Conservation (phyloP, 2,888 invertebrate genomes). For the Pseudolycoriella hygida region DNA sequence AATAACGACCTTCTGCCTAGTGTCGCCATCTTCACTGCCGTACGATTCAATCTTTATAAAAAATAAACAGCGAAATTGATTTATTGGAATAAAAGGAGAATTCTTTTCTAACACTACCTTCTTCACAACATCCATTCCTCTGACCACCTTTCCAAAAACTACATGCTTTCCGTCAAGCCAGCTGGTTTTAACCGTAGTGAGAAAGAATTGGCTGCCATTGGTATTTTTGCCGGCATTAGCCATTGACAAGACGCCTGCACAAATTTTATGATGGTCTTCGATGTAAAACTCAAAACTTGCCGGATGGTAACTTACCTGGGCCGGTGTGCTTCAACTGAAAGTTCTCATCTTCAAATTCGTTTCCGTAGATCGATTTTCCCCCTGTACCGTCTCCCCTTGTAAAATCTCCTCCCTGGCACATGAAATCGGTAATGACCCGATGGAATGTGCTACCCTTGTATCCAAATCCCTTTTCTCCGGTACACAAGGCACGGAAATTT, state of each 20-base stretch:
- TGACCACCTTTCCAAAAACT: slow-evolving; percentile 80
- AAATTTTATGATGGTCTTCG: no score
- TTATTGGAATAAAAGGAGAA: no score
- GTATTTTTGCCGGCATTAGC: slow-evolving; percentile 93
- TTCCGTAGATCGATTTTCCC: slow-evolving; percentile 93
- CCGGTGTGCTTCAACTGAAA: slow-evolving; percentile 88
- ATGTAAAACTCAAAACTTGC: no score
- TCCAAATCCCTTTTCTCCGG: slow-evolving; percentile 87
- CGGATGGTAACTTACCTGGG: slow-evolving; percentile 56
- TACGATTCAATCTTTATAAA: slow-evolving; percentile 42
- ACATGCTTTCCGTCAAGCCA: slow-evolving; percentile 94
- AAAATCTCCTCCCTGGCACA: slow-evolving; percentile 95
- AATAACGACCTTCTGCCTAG: slow-evolving; percentile 63
- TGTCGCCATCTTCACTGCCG: slow-evolving; percentile 72
- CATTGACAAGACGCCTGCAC: slow-evolving; percentile 66
- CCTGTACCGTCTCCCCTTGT: slow-evolving; percentile 91
- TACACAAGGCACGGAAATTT: slow-evolving; percentile 94
- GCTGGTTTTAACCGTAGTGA: slow-evolving; percentile 79
- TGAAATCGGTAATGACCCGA: slow-evolving; percentile 92
- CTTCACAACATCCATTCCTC: slow-evolving; percentile 82
- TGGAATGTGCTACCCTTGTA: slow-evolving; percentile 90
- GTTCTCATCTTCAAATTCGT: slow-evolving; percentile 93
- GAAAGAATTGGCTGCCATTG: slow-evolving; percentile 95
- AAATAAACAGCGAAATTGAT: no score
- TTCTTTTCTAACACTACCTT: no score